Percentiles rank a stretch among this genome's conserved stretches.
Conservation (phyloP, 2,888 invertebrate genomes). For the Phaedon cochleariae region DNA sequence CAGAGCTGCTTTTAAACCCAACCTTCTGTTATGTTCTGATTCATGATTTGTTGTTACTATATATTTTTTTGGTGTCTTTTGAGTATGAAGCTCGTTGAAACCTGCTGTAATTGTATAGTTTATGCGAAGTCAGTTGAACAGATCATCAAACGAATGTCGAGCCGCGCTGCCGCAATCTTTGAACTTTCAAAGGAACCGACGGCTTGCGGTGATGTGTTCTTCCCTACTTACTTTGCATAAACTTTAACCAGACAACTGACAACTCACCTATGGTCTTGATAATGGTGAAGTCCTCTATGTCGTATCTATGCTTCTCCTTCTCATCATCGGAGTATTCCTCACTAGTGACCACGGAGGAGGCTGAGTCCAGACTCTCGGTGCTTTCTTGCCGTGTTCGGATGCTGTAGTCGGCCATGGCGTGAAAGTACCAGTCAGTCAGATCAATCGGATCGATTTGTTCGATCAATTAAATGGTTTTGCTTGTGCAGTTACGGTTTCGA, state of each 20-base stretch:
- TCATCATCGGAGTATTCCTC: conserved; percentile 67
- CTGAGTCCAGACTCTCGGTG: conserved; percentile 58
- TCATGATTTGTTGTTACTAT: too few species aligned
- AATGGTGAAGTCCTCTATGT: conserved; percentile 83
- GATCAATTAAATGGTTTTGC: neutral
- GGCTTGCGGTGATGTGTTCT: too few species aligned
- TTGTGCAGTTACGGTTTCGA: neutral
- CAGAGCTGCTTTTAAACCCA: too few species aligned
- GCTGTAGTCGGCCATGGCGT: conserved; percentile 51
- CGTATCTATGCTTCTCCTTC: conserved; percentile 62
- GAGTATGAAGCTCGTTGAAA: too few species aligned
- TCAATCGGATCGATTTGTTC: neutral
- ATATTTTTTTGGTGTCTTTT: too few species aligned
- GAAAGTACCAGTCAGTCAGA: conserved; percentile 27
- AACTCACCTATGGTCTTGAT: conserved; percentile 87
- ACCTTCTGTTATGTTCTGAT: too few species aligned
- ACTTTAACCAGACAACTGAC: neutral
- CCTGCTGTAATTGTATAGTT: too few species aligned
- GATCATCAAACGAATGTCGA: too few species aligned
- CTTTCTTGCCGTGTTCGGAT: conserved; percentile 58
- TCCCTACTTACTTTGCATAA: too few species aligned
- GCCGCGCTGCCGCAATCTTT: too few species aligned
- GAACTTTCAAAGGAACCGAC: too few species aligned
- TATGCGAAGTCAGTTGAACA: too few species aligned
- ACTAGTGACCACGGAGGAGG: conserved; percentile 61